A percentile compares a stretch with the other conserved stretches of the same genome.
These are phyloP conservation scores for Aphidius gifuensis DNA, from an alignment of 1,140 invertebrate species.

Conservation along the genomic window DNA sequence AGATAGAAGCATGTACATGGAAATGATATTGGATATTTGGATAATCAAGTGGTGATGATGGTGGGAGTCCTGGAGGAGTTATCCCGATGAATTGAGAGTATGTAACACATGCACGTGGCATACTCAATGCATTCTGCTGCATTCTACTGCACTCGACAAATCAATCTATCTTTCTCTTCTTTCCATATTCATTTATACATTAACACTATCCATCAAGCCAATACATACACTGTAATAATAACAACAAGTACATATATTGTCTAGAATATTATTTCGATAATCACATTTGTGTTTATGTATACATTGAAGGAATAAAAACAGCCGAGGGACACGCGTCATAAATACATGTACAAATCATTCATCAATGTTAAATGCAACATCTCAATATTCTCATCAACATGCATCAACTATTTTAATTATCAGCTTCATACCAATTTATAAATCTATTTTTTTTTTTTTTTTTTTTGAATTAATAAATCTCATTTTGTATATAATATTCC, in stretches of 20 bases:
- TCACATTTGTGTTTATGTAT: background rate
- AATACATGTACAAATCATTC: constrained; percentile 23
- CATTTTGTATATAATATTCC: too few species aligned
- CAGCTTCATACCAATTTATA: too few species aligned
- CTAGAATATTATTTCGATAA: too few species aligned
- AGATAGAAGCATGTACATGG: constrained; percentile 9
- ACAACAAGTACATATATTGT: too few species aligned
- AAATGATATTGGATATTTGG: constrained; percentile 22
- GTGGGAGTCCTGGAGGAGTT: constrained; percentile 27
- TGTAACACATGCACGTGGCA: constrained; percentile 53
- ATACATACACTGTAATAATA: constrained; percentile 4
- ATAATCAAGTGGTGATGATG: background rate
- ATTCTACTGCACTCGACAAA: constrained; percentile 32
- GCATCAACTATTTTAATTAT: background rate
- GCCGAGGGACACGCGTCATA: constrained; percentile 30
- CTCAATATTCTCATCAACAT: background rate
- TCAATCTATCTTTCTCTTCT: background rate
- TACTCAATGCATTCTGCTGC: constrained; percentile 46
- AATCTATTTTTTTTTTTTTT: too few species aligned
- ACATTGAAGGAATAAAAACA: constrained; percentile 7
- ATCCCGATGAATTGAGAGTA: constrained; percentile 22
- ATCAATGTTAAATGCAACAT: constrained; percentile 51
- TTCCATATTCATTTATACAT: constrained; percentile 20
- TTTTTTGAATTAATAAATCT: too few species aligned
- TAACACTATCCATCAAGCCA: background rate